Base-by-base conservation (phyloP, 2,888 invertebrate genomes). In the Desoria tigrina region DNA sequence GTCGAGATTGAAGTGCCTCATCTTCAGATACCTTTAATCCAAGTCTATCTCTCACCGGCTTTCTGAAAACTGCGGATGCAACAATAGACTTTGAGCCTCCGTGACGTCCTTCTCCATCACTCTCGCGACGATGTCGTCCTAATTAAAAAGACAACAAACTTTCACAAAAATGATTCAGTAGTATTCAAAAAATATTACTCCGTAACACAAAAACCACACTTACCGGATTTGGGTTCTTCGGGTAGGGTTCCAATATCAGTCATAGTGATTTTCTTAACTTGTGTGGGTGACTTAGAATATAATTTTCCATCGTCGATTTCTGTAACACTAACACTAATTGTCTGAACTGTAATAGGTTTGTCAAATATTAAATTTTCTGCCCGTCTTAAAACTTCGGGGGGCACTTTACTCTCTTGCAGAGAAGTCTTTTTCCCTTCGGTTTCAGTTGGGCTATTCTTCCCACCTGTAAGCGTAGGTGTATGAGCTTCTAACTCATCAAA, bases 301-400 rank as follows among this genome's bases (percentile, higher is more conserved):
- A 11, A n/a, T 18, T 55, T 27, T 9, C 32, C 55, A 32, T 28
- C 32, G n/a, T 28, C 32, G 3, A 21, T n/a, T n/a, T 11, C 7
- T 11, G 32, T 55, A 14, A 55, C 55, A 27, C 27, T 55, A 4
- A 55, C 37, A 11, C 32, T 32, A n/a, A 32, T 28, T 11, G 37
- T 37, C 18, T 28, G 28, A 24, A 55, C 55, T 9, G 55, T 28
- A 7, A 90, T 89, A 0, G 90, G 90, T 80, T 94, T 92, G 49
- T 93, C 90, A 79, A 94, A 91, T 76, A 94, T 90, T 0, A 90
- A 93, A 79, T 94, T 93, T 82, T 94, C 94, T 1, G 94, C 94
- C 73, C 92, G 84, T 78, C 94, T 93, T 57, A 94, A 82, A 3
- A 94, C 92, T 80, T 93, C 93, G 23, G 89, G 90, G 1, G 93